Conservation (phyloP, 2,888 invertebrate species). For the Diploptera punctata region DNA sequence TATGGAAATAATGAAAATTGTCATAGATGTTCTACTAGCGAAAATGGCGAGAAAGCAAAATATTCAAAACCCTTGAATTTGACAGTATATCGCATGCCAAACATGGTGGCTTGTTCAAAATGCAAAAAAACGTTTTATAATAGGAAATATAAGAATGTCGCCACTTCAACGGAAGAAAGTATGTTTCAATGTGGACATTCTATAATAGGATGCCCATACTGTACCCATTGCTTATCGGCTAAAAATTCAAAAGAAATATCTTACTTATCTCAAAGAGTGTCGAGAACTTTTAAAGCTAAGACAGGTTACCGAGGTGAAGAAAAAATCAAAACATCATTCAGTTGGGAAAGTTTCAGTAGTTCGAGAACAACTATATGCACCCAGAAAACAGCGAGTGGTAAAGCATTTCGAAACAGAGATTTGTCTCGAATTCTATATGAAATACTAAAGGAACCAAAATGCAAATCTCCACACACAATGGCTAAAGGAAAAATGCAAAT, state of each 20-base stretch:
- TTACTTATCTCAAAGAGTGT: not conserved
- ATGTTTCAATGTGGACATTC: not conserved
- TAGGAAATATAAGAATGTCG: not conserved
- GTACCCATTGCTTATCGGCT: not conserved
- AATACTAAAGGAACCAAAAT: no score
- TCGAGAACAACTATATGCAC: no score
- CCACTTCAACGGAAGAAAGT: not conserved
- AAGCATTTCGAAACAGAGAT: no score
- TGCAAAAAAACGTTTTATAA: not conserved
- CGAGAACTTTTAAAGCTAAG: not conserved
- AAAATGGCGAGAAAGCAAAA: no score
- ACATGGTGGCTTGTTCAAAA: not conserved
- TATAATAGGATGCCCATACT: not conserved
- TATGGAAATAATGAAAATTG: no score
- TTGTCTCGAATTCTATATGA: no score
- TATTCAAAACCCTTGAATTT: not conserved
- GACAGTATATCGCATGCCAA: not conserved
- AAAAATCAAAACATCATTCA: not conserved
- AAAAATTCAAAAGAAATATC: not conserved
- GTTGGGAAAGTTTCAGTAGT: not conserved
- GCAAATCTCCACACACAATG: no score
- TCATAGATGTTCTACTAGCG: no score
- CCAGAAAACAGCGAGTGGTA: no score
- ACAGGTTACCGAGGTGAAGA: not conserved
- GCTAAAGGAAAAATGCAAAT: no score